phyloP scores from a whole-genome alignment of 92 coral and sea anemone genomes.

The Epizoanthus ramosus region DNA sequence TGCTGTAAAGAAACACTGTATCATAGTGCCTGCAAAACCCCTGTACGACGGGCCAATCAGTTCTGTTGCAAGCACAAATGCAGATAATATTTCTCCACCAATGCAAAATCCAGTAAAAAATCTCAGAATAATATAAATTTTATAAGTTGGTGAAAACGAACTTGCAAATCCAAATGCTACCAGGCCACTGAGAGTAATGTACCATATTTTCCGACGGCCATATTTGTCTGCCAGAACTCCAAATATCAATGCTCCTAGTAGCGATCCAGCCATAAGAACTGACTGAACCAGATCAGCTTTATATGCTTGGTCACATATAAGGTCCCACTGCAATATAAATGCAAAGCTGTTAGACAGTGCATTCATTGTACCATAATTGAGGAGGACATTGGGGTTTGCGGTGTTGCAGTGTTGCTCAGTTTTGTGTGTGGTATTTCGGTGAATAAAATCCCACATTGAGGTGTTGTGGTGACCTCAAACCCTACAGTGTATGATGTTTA shows the following conservation, averaged over 20 bases:
- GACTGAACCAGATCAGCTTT: conserved; percentile 92
- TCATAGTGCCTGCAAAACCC: conserved; percentile 91
- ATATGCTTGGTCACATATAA: conserved; percentile 86
- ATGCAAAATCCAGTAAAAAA: conserved; percentile 89
- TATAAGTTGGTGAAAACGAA: conserved; percentile 86
- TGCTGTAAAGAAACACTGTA: conserved; percentile 92
- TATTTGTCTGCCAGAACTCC: conserved; percentile 90
- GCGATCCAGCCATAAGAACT: conserved; percentile 87
- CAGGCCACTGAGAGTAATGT: conserved; percentile 83
- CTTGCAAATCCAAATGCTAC: conserved; percentile 88
- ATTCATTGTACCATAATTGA: too few relatives aligned
- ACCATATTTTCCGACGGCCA: conserved; percentile 92
- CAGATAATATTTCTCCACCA: conserved; percentile 92
- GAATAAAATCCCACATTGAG: too few relatives aligned
- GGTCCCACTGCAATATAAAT: conserved; percentile 84
- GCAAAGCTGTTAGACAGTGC: background rate
- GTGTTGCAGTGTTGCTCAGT: too few relatives aligned
- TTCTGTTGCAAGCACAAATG: conserved; percentile 94
- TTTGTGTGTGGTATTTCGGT: too few relatives aligned
- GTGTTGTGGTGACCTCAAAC: too few relatives aligned
- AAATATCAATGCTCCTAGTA: conserved; percentile 82
- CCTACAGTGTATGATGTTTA: too few relatives aligned
- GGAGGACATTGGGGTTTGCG: too few relatives aligned
- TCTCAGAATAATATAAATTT: conserved; percentile 66
- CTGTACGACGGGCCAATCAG: conserved; percentile 95